phyloP scores from a whole-genome alignment of 2,888 invertebrate species.

The Eilema caniola region DNA sequence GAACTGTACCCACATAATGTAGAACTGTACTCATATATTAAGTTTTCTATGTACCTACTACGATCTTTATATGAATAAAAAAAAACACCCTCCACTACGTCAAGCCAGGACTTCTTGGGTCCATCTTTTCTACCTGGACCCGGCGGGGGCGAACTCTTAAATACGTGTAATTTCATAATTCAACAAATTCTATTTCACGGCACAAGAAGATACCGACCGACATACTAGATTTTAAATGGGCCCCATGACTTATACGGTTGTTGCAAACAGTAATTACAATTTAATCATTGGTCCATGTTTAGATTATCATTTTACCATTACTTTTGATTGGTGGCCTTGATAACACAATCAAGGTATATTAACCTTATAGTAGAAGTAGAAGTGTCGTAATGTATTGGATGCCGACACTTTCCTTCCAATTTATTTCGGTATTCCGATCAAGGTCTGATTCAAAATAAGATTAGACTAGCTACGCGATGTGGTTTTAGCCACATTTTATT shows the following conservation, averaged over 20 bases:
- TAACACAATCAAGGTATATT: slow-evolving; percentile 17
- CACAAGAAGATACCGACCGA: too few species aligned
- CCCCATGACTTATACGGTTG: not conserved
- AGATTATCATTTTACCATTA: not conserved
- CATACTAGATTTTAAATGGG: not conserved
- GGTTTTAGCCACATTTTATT: not conserved
- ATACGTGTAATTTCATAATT: too few species aligned
- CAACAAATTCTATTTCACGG: too few species aligned
- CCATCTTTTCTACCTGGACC: too few species aligned
- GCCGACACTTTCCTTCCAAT: slow-evolving; percentile 18
- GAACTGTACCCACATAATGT: too few species aligned
- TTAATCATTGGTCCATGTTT: not conserved
- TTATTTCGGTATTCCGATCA: slow-evolving; percentile 21
- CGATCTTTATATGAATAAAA: too few species aligned
- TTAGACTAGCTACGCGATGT: not conserved
- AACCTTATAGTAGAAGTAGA: slow-evolving; percentile 24
- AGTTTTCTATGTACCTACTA: too few species aligned
- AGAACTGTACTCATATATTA: too few species aligned
- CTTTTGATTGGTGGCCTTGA: slow-evolving; percentile 3
- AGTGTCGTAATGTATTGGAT: slow-evolving; percentile 18
- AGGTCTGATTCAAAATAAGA: slow-evolving; percentile 14
- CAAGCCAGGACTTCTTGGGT: too few species aligned
- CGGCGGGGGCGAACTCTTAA: too few species aligned
- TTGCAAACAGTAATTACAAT: not conserved
- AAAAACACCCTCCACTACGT: too few species aligned